Percentiles rank a stretch among this genome's conserved stretches.
Evolutionary conservation across 37 sponge, comb jelly and placozoan species (phyloP).

Genomic region (Aplysina aerophoba): DNA sequence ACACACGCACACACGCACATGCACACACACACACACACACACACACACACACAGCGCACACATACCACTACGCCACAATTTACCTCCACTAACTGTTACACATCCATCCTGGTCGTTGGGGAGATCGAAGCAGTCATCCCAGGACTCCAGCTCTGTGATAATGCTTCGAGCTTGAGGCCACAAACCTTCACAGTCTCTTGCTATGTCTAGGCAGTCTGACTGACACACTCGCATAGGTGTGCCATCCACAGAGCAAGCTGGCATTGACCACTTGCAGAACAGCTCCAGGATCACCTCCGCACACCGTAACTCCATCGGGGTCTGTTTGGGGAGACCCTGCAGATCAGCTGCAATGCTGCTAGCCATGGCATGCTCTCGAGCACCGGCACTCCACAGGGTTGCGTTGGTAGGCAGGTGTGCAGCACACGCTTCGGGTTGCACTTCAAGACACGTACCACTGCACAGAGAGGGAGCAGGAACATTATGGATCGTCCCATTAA

Average conservation of each 20-base stretch:
- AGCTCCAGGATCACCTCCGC: neutral
- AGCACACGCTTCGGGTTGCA: neutral
- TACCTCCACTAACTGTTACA: neutral
- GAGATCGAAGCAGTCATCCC: constrained; percentile 9
- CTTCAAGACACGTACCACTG: neutral
- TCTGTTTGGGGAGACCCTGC: too few species aligned
- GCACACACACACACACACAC: constrained; percentile 24
- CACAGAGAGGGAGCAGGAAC: too few species aligned
- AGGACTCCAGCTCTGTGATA: neutral
- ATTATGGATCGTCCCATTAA: too few species aligned
- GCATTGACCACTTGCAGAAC: constrained; percentile 13
- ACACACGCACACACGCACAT: constrained; percentile 2
- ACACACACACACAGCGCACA: neutral
- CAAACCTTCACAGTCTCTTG: neutral
- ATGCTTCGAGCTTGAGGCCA: neutral
- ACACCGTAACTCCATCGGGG: neutral
- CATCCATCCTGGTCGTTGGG: neutral
- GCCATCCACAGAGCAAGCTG: neutral
- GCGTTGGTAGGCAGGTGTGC: neutral
- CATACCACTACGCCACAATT: too few species aligned
- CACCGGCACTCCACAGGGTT: neutral
- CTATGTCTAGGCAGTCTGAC: neutral
- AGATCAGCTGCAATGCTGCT: neutral
- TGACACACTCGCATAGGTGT: neutral
- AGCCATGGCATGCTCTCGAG: too few species aligned